phyloP scores from a whole-genome alignment of 2,797 vertebrate genomes.

The Threskiornis aethiopicus region DNA sequence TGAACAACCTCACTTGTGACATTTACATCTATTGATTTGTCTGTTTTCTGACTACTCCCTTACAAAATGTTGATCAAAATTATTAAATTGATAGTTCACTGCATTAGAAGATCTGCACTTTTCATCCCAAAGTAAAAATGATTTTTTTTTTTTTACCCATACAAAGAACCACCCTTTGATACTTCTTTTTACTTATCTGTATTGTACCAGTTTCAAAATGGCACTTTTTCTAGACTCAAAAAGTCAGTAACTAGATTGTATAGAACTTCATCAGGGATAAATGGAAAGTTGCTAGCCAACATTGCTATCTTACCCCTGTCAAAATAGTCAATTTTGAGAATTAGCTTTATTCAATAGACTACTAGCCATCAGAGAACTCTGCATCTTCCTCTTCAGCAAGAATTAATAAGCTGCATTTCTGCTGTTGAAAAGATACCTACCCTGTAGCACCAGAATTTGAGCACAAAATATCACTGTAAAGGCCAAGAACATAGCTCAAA shows the following conservation, averaged over 20 bases:
- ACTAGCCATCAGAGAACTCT: not conserved
- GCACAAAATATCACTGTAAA: not conserved
- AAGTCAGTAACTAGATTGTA: not conserved
- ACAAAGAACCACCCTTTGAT: not conserved
- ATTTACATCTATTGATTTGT: not conserved
- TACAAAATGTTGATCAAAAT: not conserved
- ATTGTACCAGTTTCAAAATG: not conserved
- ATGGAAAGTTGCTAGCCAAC: not conserved
- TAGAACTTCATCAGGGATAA: not conserved
- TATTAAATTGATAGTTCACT: not conserved
- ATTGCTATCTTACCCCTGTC: not conserved
- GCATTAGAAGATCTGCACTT: not conserved
- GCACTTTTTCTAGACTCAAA: not conserved
- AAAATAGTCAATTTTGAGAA: not conserved
- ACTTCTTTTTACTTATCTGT: not conserved
- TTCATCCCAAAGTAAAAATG: not conserved
- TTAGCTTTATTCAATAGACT: not conserved
- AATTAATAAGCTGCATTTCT: not conserved
- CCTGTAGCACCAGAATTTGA: not conserved
- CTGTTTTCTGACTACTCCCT: not conserved
- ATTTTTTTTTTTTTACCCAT: not conserved
- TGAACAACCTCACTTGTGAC: not conserved
- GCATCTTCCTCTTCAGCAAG: not conserved
- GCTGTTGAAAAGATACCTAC: not conserved
- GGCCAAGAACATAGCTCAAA: not conserved